A percentile compares a stretch with the other conserved stretches of the same genome.
Evolutionary conservation across 1,140 invertebrate species (phyloP).

Genomic region (Euura saliciscinereae): DNA sequence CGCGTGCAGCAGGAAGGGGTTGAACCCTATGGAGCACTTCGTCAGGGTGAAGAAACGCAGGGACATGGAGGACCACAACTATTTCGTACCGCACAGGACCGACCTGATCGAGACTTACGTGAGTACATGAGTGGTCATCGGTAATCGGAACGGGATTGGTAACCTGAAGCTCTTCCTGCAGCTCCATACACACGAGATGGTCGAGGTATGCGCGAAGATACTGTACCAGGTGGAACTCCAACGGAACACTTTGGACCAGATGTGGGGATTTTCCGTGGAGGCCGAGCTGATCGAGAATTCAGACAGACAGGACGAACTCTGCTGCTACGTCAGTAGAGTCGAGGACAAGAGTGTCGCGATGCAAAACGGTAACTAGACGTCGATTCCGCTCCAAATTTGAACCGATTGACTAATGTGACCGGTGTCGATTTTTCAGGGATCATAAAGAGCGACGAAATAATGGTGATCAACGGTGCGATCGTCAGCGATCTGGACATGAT

Average conservation of each 20-base stretch:
- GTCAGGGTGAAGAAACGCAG: constrained; percentile 92
- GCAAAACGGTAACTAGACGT: constrained; percentile 82
- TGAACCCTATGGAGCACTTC: constrained; percentile 95
- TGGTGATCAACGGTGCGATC: constrained; percentile 97
- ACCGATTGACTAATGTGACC: not conserved
- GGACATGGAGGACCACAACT: constrained; percentile 95
- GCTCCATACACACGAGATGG: constrained; percentile 93
- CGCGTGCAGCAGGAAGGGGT: constrained; percentile 87
- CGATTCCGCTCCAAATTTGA: not conserved
- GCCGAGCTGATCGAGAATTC: constrained; percentile 95
- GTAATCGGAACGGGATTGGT: no score
- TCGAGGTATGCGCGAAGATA: constrained; percentile 96
- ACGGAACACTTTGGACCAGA: constrained; percentile 85
- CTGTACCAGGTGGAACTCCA: constrained; percentile 95
- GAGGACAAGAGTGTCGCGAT: constrained; percentile 94
- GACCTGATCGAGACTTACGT: constrained; percentile 96
- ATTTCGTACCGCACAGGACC: constrained; percentile 90
- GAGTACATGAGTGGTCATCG: constrained; percentile 58
- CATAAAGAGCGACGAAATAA: constrained; percentile 96
- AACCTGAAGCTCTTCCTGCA: constrained; percentile 49
- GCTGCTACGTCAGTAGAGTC: constrained; percentile 94
- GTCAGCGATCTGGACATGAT: constrained; percentile 99
- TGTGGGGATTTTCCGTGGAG: constrained; percentile 98
- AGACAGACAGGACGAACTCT: constrained; percentile 94
- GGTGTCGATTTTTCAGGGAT: constrained; percentile 73